Evolutionary conservation across 23 tunicate genomes (phyloP), one percentile per base, ranked within the genome.

Genomic region (Halocynthia roretzi): DNA sequence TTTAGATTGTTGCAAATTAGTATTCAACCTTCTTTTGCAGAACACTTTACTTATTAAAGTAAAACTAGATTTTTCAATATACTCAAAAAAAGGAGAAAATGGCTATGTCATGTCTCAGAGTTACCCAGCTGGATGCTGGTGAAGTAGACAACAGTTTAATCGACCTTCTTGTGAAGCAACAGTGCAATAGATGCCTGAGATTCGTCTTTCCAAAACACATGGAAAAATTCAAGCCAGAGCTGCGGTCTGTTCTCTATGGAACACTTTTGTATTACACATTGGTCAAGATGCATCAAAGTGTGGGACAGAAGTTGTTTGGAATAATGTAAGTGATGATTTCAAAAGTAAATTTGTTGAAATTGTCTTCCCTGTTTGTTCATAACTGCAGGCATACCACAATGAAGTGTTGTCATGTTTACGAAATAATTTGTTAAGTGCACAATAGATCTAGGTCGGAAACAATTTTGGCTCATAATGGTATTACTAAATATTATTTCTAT

Each of bases 261-360:
- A 21, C 71, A 8, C 67, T 87, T 52, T 15, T 77, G n/a, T 81
- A 82, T 56, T 61, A 12, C 8, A 82, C 93, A 14, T 53, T 82
- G 69, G 67, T 71, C 56, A 77, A 70, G 53, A 62, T 62, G 7
- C 61, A 64, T 7, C 93, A 87, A 62, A 81, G 80, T 6, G 77
- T 87, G 23, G 93, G 93, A 8, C 93, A 87, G 71, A 82, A 82
- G 64, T 40, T 87, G 19, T 69, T 87, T 21, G 77, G 83, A 7
- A 8, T 87, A 21, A 70, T 78, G 85, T 87, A 76, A 61, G 54
- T 68, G 11, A 58, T 14, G 5, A 58, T 14, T n/a, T 14, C 44
- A 31, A 31, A 0, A 31, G 44, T 31, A 31, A 31, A 31, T 31
- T 31, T 31, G 44, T 31, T 31, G 44, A 31, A 31, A 31, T 31